Evolutionary conservation across 2,888 invertebrate species (phyloP), one percentile per base, ranked within the genome.

Genomic region (Odontothrips loti): DNA sequence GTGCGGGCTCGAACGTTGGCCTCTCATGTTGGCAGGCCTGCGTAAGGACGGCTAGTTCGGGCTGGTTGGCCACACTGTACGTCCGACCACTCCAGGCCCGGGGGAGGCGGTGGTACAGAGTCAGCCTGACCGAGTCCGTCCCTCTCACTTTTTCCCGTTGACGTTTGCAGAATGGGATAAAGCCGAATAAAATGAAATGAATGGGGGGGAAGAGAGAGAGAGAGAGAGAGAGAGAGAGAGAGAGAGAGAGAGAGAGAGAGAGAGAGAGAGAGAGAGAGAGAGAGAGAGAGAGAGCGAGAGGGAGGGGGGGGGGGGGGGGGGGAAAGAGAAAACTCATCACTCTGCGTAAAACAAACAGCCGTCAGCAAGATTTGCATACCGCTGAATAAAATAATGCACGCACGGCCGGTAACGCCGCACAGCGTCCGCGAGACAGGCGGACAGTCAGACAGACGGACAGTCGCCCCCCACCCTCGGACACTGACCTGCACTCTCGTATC

Each of bases 311-410:
- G 15, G 58, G 15, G 17, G n/a, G 11, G n/a, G 58, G n/a, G 58
- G 15, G 58, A 10, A 15, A 58, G 68, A 75, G 68, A 75, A 75
- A 23, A 75, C 68, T 75, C 68, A 75, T 75, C 68, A 75, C 68
- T 75, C 68, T 75, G 68, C 68, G 68, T 27, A 75, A 75, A 75
- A 75, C 68, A 75, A 75, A 75, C 68, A 75, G 23, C 68, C 68
- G 68, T 75, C 68, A 75, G 68, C 68, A 75, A 6, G 68, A 75
- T 75, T 75, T 75, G 68, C 68, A 75, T 75, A 75, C 68, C 27
- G 68, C 68, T 27, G 68, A 75, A 75, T 75, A 75, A 75, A 75
- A 75, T 75, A 75, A 75, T 75, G 68, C 68, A 75, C 68, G 68
- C 27, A 75, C 68, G 68, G 34, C 34, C 34, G 34, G 68, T 75